Evolutionary conservation across 2,113 vertebrate species (phyloP).

Genomic region (Ammodytes marinus): DNA sequence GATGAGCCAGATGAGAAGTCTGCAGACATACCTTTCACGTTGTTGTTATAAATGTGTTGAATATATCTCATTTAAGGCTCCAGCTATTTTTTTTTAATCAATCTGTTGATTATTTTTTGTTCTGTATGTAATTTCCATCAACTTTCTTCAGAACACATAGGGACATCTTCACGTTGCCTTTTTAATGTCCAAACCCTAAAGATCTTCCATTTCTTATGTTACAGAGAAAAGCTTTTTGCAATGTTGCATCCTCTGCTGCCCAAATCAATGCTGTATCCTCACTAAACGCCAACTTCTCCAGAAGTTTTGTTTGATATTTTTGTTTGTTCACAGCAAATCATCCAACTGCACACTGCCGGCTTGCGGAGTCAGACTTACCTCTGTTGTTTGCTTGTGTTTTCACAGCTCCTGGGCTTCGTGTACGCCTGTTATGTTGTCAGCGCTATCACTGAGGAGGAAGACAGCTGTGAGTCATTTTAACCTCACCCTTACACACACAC

Average conservation of each 20-base stretch:
- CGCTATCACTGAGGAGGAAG: slow-evolving; percentile 90
- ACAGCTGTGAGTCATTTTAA: slow-evolving; percentile 79
- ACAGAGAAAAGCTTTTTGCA: slow-evolving; percentile 13
- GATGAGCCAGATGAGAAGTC: no score
- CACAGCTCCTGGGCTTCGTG: slow-evolving; percentile 90
- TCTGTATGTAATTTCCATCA: neutral
- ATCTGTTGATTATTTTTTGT: neutral
- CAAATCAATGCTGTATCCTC: neutral
- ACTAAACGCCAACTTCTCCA: neutral
- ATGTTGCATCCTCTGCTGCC: slow-evolving; percentile 10
- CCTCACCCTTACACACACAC: slow-evolving; percentile 36
- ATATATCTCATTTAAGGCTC: neutral
- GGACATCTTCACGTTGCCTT: neutral
- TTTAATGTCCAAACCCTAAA: neutral
- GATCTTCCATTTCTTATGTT: neutral
- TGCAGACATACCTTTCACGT: no score
- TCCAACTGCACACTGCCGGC: neutral
- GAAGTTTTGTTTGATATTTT: slow-evolving; percentile 26
- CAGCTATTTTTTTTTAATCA: neutral
- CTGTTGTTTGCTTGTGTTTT: slow-evolving; percentile 70
- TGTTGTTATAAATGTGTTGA: neutral
- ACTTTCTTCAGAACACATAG: neutral
- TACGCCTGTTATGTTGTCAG: slow-evolving; percentile 91
- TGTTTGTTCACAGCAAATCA: slow-evolving; percentile 21
- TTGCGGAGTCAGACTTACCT: slow-evolving; percentile 47